Evolutionary conservation across 1,140 invertebrate genomes (phyloP).

Genomic region (Drosophila triauraria): DNA sequence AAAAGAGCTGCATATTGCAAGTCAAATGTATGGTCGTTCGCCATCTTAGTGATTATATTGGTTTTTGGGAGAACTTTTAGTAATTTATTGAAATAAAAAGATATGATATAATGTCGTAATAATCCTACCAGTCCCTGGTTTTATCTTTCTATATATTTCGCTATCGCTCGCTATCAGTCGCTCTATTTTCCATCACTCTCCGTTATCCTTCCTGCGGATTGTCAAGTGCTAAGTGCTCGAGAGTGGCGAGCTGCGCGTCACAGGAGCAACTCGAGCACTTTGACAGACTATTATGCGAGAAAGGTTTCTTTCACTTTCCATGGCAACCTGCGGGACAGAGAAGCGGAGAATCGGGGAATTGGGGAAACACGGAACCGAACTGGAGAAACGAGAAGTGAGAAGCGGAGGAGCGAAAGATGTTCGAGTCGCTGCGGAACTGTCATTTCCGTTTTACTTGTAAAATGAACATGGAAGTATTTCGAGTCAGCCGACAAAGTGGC

Average conservation of each 20-base stretch:
- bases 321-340: constrained; percentile 5
- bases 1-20: no score
- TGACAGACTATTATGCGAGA: constrained; percentile 83
- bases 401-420: constrained; percentile 68
- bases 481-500: constrained; percentile 79
- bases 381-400: constrained; percentile 29
- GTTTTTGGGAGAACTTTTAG: no score
- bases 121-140: not conserved
- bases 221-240: constrained; percentile 47
- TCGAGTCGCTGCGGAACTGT: constrained; percentile 81
- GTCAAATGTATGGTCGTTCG: no score
- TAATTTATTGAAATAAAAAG: no score
- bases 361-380: constrained; percentile 8
- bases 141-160: not conserved
- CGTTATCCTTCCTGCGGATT: constrained; percentile 27
- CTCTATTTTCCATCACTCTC: constrained; percentile 4
- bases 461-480: constrained; percentile 84
- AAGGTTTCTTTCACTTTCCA: constrained; percentile 81
- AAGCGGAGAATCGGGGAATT: constrained; percentile 3
- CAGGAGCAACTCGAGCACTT: constrained; percentile 61
- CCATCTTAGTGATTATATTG: no score
- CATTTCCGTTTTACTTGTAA: constrained; percentile 85
- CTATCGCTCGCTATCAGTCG: not conserved
- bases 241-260: constrained; percentile 25
- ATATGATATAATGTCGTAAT: no score